Conservation (phyloP, 2,113 vertebrate species). For the Puffinus mauretanicus region DNA sequence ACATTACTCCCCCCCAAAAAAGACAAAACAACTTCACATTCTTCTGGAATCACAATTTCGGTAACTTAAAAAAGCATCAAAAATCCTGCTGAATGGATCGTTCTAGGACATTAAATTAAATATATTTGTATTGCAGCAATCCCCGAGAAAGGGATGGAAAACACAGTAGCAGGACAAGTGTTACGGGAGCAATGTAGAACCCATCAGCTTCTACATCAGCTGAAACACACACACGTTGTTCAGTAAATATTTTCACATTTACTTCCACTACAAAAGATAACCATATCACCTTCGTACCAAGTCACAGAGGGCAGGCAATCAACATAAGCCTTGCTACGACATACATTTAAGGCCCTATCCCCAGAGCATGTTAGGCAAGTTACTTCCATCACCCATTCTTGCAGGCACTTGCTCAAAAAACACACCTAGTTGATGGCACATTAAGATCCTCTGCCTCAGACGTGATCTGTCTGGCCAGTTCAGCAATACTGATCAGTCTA, state of each 20-base stretch:
- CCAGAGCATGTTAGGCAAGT: neutral
- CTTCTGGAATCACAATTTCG: neutral
- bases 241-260: neutral
- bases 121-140: neutral
- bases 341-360: neutral
- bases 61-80: neutral
- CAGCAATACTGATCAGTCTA: neutral
- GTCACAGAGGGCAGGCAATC: neutral
- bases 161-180: neutral
- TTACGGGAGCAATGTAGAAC: neutral
- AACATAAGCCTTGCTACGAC: neutral
- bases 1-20: neutral
- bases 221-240: neutral
- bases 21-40: neutral
- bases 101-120: neutral
- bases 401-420: neutral
- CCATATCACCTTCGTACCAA: neutral
- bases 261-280: neutral
- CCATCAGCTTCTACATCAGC: neutral
- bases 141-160: neutral
- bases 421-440: neutral
- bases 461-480: neutral
- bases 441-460: neutral
- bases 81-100: neutral
- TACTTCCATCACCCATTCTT: neutral